Evolutionary conservation across 2,888 invertebrate genomes (phyloP).

Genomic region (Atethmia centrago): DNA sequence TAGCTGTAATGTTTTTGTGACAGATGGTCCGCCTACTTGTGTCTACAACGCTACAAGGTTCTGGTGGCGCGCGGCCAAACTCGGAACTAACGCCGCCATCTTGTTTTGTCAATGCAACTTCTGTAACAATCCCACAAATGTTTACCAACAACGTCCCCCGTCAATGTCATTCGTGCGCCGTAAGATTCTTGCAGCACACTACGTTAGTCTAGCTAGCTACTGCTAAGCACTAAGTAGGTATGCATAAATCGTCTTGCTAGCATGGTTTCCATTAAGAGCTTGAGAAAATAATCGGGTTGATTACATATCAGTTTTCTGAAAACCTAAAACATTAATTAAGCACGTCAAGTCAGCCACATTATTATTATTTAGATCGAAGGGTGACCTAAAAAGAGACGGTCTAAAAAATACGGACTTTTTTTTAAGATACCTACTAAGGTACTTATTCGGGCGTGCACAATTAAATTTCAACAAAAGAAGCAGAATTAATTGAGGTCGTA

Average conservation of each 20-base stretch:
- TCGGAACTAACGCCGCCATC: neutral
- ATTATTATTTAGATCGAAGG: neutral
- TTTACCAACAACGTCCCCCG: neutral
- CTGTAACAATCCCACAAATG: neutral
- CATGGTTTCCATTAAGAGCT: neutral
- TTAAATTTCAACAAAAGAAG: neutral
- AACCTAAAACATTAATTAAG: neutral
- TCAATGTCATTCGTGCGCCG: too few species aligned
- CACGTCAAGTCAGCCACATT: too few species aligned
- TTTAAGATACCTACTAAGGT: neutral
- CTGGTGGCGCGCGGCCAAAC: neutral
- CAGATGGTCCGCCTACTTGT: neutral
- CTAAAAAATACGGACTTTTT: neutral
- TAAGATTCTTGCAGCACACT: neutral
- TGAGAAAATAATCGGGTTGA: neutral
- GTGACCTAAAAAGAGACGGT: neutral
- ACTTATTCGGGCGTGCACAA: neutral
- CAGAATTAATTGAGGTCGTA: neutral
- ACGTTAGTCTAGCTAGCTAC: neutral
- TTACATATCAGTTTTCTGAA: neutral
- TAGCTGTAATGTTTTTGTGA: slow-evolving; percentile 27
- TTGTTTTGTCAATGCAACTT: neutral
- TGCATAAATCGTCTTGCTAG: neutral
- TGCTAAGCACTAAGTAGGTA: neutral
- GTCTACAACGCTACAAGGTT: neutral